These are phyloP conservation scores for Hydractinia echinata DNA, from an alignment of 30 jellyfish, hydroid and myxozoan species.

Conservation along the genomic window DNA sequence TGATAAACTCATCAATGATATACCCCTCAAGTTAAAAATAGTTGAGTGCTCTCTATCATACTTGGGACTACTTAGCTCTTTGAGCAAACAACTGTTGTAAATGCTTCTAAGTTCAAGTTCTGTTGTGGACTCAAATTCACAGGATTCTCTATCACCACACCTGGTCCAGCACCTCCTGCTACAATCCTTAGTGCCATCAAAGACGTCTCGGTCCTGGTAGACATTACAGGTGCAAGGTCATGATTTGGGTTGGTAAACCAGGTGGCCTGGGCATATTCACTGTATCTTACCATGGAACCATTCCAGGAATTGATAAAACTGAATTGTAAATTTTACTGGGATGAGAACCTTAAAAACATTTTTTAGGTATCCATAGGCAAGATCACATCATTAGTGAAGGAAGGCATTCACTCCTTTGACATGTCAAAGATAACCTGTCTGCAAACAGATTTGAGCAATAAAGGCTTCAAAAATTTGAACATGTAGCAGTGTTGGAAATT, in stretches of 20 bases:
- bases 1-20: conserved; percentile 31
- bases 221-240: not conserved
- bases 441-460: not conserved
- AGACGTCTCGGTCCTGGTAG: not conserved
- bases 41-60: too few relatives aligned
- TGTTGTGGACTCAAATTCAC: not conserved
- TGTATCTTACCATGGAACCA: not conserved
- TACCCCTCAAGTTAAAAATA: too few relatives aligned
- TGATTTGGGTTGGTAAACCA: not conserved
- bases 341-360: not conserved
- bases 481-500: not conserved
- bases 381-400: not conserved
- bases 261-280: conserved; percentile 12
- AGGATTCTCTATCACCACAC: not conserved
- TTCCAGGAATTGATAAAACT: not conserved
- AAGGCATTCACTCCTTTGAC: not conserved
- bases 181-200: not conserved
- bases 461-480: not conserved
- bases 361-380: not conserved
- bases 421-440: not conserved
- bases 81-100: too few relatives aligned
- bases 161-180: conserved; percentile 9
- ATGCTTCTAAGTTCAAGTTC: too few relatives aligned
- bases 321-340: not conserved
- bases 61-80: too few relatives aligned